These are phyloP conservation scores for Ricordea florida DNA, from an alignment of 92 coral and sea anemone species.

Conservation along the genomic window DNA sequence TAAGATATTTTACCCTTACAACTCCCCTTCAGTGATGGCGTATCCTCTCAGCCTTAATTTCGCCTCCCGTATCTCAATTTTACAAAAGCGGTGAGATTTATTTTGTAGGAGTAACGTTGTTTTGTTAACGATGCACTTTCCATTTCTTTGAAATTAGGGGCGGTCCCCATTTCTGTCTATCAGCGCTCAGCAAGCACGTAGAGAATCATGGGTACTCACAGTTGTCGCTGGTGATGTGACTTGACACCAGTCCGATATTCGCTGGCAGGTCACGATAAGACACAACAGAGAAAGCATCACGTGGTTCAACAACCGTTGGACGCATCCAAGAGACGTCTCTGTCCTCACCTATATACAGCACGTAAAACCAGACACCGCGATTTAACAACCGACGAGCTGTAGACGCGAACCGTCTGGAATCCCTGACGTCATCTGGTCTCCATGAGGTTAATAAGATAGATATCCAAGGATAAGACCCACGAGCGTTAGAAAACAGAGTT, in stretches of 20 bases:
- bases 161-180: background rate
- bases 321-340: slow-evolving; percentile 12
- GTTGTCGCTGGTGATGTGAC: slow-evolving; percentile 11
- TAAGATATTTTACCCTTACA: too few species aligned
- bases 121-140: too few species aligned
- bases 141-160: too few species aligned
- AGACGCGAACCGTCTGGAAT: background rate
- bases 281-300: slow-evolving; percentile 25
- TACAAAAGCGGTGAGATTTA: too few species aligned
- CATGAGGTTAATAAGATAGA: slow-evolving; percentile 20
- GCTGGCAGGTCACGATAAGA: slow-evolving; percentile 30
- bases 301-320: slow-evolving; percentile 16
- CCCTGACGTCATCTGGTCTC: slow-evolving; percentile 3
- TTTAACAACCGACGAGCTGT: slow-evolving; percentile 37
- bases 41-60: too few species aligned
- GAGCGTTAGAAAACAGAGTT: slow-evolving; percentile 26
- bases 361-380: slow-evolving; percentile 53
- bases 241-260: slow-evolving; percentile 22
- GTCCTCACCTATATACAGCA: slow-evolving; percentile 32
- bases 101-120: too few species aligned
- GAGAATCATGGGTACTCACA: background rate
- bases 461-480: slow-evolving; percentile 27
- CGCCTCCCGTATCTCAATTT: too few species aligned
- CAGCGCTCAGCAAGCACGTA: background rate
- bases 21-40: too few species aligned